Conservation (phyloP, 2,113 vertebrate species). For the Vicugna pacos region DNA sequence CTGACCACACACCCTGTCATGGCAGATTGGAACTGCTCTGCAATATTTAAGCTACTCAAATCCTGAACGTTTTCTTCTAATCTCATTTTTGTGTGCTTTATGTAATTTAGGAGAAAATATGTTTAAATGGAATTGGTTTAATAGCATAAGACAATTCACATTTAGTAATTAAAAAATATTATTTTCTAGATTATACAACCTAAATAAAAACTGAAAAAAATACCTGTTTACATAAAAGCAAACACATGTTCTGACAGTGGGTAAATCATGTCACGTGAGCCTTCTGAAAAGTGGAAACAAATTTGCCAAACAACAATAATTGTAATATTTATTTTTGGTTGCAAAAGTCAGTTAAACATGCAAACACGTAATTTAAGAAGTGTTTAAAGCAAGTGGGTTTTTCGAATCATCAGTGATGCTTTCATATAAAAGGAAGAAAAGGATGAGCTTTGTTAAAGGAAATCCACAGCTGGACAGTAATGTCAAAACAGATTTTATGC, state of each 20-base stretch:
- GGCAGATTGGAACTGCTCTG: neutral
- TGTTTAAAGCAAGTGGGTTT: neutral
- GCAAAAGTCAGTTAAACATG: neutral
- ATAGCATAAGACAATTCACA: neutral
- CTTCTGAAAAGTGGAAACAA: neutral
- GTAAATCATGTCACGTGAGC: neutral
- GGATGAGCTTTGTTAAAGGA: neutral
- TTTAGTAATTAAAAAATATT: neutral
- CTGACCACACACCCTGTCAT: neutral
- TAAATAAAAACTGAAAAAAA: neutral
- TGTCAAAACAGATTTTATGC: neutral
- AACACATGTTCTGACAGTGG: neutral
- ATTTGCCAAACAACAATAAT: neutral
- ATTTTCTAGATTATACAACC: neutral
- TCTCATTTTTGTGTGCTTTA: neutral
- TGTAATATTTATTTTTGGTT: neutral
- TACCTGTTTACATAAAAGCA: neutral
- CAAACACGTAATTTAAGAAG: neutral
- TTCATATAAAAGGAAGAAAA: neutral
- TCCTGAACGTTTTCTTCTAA: neutral
- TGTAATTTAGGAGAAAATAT: neutral
- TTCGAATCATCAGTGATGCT: neutral
- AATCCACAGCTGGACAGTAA: neutral
- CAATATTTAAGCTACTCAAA: neutral
- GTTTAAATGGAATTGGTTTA: neutral